phyloP scores from a whole-genome alignment of 2,113 vertebrate species.

The Pelusios castaneus region DNA sequence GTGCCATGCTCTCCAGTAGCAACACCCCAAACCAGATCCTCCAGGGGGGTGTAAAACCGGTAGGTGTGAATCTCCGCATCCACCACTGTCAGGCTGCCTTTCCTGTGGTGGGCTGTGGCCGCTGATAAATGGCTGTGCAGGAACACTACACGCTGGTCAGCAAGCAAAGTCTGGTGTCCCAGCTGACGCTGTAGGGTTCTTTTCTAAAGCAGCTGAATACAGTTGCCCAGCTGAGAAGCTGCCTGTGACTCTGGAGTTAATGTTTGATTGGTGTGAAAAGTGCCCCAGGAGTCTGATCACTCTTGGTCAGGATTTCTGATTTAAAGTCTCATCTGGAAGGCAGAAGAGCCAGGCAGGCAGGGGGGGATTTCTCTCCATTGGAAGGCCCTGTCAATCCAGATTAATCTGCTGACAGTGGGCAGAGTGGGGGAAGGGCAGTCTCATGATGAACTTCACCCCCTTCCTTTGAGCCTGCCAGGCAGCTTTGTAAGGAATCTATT shows the following conservation, averaged over 20 bases:
- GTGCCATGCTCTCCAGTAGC: background rate
- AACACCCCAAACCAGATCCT: background rate
- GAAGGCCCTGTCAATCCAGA: background rate
- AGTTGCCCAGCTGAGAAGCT: background rate
- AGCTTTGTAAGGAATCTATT: background rate
- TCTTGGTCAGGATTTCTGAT: background rate
- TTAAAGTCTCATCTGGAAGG: background rate
- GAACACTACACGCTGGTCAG: rapidly evolving
- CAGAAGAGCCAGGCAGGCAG: background rate
- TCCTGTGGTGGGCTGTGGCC: background rate
- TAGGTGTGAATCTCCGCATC: background rate
- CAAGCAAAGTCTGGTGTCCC: background rate
- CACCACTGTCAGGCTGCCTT: background rate
- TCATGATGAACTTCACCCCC: background rate
- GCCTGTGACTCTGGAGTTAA: background rate
- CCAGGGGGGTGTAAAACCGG: background rate
- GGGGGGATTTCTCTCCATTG: background rate
- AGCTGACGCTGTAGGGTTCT: background rate
- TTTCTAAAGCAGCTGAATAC: background rate
- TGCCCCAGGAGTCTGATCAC: background rate
- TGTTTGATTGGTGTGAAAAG: background rate
- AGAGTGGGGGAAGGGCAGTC: background rate
- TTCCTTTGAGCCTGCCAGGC: background rate
- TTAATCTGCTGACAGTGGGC: no score
- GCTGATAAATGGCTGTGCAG: background rate